These are phyloP conservation scores for Scaptomyza flava DNA, from an alignment of 2,888 invertebrate genomes.

Conservation along the genomic window DNA sequence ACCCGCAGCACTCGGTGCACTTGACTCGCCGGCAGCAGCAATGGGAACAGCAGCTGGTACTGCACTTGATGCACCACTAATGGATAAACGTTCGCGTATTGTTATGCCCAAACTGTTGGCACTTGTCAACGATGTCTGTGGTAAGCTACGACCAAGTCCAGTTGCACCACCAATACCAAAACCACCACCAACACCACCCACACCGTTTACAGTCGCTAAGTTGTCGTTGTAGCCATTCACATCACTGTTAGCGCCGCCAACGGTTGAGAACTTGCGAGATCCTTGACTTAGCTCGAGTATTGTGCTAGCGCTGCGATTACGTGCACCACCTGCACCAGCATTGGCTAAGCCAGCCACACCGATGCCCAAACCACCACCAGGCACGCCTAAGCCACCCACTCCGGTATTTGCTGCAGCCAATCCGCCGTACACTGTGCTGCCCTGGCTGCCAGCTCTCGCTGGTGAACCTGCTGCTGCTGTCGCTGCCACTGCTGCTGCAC, in stretches of 20 bases:
- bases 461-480: constrained; percentile 72
- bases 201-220: constrained; percentile 37
- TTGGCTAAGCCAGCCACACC: constrained; percentile 41
- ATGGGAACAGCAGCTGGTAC: constrained; percentile 23
- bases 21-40: constrained; percentile 29
- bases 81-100: constrained; percentile 66
- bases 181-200: constrained; percentile 54
- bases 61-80: constrained; percentile 53
- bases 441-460: constrained; percentile 73
- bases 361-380: constrained; percentile 30
- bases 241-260: constrained; percentile 32
- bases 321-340: constrained; percentile 47
- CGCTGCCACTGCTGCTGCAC: constrained; percentile 62
- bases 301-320: constrained; percentile 74
- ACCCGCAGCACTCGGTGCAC: constrained; percentile 31
- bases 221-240: constrained; percentile 67
- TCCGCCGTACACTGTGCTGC: constrained; percentile 38
- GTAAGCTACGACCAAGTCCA: constrained; percentile 15
- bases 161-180: constrained; percentile 12
- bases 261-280: constrained; percentile 47
- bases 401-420: constrained; percentile 16
- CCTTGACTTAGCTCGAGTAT: constrained; percentile 62
- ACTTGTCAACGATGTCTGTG: constrained; percentile 30
- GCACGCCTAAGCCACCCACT: constrained; percentile 22
- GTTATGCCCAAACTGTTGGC: constrained; percentile 45